Conservation (phyloP, 2,113 vertebrate species). For the Oreocharis arfaki region DNA sequence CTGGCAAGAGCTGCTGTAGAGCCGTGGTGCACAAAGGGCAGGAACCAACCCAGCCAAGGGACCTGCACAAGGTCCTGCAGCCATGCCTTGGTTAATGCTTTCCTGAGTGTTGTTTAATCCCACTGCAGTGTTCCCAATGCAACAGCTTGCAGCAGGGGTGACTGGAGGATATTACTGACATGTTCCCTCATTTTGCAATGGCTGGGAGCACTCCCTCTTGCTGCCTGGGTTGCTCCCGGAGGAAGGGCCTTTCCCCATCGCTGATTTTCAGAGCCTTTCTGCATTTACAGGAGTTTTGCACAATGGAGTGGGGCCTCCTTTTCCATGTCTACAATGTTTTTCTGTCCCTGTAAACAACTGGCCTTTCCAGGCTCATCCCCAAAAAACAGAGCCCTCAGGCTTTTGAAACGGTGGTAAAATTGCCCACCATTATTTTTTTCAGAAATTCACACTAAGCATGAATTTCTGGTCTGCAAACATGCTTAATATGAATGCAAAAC, state of each 20-base stretch:
- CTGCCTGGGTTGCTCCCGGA: not conserved
- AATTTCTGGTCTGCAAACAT: not conserved
- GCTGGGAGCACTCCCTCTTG: not conserved
- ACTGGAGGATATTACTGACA: not conserved
- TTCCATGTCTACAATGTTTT: not conserved
- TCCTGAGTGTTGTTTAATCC: not conserved
- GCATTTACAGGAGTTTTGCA: not conserved
- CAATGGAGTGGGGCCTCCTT: not conserved
- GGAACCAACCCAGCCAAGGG: not conserved
- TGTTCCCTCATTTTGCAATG: not conserved
- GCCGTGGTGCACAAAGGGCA: fast-evolving
- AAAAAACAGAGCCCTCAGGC: not conserved
- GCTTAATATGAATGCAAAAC: not conserved
- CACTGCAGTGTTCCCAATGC: not conserved
- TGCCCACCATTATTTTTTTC: not conserved
- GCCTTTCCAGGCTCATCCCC: not conserved
- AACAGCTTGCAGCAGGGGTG: not conserved
- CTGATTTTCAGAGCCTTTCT: not conserved
- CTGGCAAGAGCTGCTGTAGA: not conserved
- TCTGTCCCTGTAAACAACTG: not conserved
- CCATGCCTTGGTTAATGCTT: not conserved
- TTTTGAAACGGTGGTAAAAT: constrained; percentile 22
- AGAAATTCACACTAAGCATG: not conserved
- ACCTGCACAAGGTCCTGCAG: not conserved
- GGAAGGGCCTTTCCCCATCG: not conserved